phyloP scores from a whole-genome alignment of 1,140 invertebrate genomes.

The Caenorhabditis remanei region DNA sequence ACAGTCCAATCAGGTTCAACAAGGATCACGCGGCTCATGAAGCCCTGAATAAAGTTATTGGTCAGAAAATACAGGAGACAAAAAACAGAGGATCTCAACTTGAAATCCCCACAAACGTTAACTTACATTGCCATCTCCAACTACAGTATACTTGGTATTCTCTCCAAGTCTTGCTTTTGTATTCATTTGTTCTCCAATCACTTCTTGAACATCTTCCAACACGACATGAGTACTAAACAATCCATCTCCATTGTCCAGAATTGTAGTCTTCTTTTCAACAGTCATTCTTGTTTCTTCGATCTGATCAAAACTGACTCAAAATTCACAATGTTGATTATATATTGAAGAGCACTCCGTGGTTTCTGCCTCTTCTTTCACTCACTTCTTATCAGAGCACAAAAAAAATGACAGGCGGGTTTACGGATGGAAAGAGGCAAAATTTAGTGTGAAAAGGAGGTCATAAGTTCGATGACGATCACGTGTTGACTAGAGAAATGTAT shows the following conservation, averaged over 20 bases:
- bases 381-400: conserved; percentile 10
- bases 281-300: not conserved
- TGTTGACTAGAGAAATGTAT: not conserved
- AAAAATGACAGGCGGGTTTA: not conserved
- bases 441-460: conserved; percentile 1
- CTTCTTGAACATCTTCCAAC: conserved; percentile 53
- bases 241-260: conserved; percentile 46
- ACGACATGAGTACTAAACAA: conserved; percentile 26
- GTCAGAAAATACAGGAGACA: not conserved
- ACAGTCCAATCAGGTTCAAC: conserved; percentile 52
- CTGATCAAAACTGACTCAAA: conserved; percentile 1
- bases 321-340: not conserved
- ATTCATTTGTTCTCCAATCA: conserved; percentile 4
- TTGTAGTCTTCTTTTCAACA: not conserved
- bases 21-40: conserved; percentile 28
- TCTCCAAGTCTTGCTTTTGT: conserved; percentile 36
- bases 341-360: conserved; percentile 13
- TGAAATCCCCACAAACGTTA: not conserved
- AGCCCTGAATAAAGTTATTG: conserved; percentile 31
- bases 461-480: not conserved
- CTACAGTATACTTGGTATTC: conserved; percentile 28
- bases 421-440: not conserved
- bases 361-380: not conserved
- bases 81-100: not conserved
- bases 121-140: conserved; percentile 54